Evolutionary conservation across 2,113 vertebrate species (phyloP), one percentile per base, ranked within the genome.

Genomic region (Rutilus rutilus): DNA sequence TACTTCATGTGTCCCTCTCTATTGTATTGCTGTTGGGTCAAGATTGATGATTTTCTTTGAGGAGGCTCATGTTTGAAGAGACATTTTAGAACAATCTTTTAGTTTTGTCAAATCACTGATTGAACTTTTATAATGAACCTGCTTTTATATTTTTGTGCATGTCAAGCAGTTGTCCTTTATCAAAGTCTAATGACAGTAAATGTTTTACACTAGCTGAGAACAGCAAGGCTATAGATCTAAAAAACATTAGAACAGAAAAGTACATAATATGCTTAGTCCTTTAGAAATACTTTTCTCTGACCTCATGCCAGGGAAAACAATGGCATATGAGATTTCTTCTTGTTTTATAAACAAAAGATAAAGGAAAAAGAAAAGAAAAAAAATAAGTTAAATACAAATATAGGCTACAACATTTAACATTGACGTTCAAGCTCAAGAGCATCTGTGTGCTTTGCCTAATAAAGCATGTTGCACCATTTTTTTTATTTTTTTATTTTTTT

Each of bases 391-490:
- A 47, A 75, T 76, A 76, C 14, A 54, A 33, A 23, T 21, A 78
- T 23, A 17, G 50, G 50, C 50, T 52, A 7, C 73, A 25, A 25
- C n/a, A n/a, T 15, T 47, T 75, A 21, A 10, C 17, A 36, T 8
- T 67, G 30, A 19, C 14, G 1, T 67, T 45, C 6, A 80, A 62
- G 27, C 7, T 84, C 2, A 17, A 11, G 30, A 39, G 52, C 73
- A 52, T 52, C 14, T 27, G 10, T 84, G 7, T 42, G 45, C 50
- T 67, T 52, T 42, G 84, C 50, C 57, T 33, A 21, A 45, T 8
- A 64, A 77, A 25, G 30, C 23, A 83, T 67, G 27, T 21, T 33
- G 62, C 47, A 23, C 74, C 69, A 23, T 71, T 78, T 71, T 82
- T 33, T 33, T 33, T 33, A 2, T 2, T 30, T 33, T 33, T n/a